Evolutionary conservation across 1,140 invertebrate species (phyloP).

Genomic region (Eueides isabella): DNA sequence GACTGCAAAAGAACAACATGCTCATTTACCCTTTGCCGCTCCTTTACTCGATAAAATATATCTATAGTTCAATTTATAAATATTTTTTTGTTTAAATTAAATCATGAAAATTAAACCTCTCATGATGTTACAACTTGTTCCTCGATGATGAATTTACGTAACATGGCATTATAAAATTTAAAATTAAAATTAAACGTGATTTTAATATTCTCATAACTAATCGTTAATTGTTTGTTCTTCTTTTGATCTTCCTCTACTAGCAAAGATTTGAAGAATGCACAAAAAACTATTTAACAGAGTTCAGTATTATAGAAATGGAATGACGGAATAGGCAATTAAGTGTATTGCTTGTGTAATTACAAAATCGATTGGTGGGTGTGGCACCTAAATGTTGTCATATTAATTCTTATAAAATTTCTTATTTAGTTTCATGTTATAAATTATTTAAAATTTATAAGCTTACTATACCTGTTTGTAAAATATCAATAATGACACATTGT

Average conservation of each 20-base stretch:
- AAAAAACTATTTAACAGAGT: conserved; percentile 18
- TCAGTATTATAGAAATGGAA: conserved; percentile 57
- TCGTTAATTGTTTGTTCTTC: background rate
- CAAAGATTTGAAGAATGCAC: background rate
- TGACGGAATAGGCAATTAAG: conserved; percentile 63
- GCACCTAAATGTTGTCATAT: conserved; percentile 53
- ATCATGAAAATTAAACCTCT: too few relatives aligned
- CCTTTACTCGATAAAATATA: conserved; percentile 14
- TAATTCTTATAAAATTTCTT: conserved; percentile 44
- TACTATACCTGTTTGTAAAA: too few relatives aligned
- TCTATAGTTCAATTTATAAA: background rate
- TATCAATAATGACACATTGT: too few relatives aligned
- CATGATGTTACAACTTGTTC: too few relatives aligned
- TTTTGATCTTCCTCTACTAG: background rate
- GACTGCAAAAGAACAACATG: conserved; percentile 56
- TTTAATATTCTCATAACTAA: background rate
- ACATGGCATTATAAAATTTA: too few relatives aligned
- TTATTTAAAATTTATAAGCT: background rate
- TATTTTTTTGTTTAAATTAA: too few relatives aligned
- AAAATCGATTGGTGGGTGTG: conserved; percentile 53
- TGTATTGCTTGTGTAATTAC: conserved; percentile 51
- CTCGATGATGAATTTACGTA: too few relatives aligned
- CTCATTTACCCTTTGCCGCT: conserved; percentile 59
- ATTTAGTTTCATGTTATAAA: background rate
- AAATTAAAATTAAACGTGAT: background rate